A percentile compares a stretch with the other conserved stretches of the same genome.
Evolutionary conservation across 1,140 invertebrate genomes (phyloP).

Genomic region (Argopecten irradians): DNA sequence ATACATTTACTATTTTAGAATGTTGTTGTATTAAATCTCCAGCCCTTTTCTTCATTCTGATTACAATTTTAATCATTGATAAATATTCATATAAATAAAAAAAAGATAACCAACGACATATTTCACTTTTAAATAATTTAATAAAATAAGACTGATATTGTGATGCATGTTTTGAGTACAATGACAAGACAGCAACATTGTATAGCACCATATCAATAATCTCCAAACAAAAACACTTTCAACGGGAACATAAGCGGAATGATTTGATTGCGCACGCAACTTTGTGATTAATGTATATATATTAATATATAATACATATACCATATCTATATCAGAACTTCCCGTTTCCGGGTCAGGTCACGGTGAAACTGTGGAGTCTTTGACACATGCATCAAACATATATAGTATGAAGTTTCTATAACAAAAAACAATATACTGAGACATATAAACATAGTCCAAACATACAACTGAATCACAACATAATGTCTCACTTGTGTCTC

Average conservation of each 20-base stretch:
- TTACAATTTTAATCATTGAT: not conserved
- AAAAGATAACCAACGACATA: not conserved
- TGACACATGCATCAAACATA: not conserved
- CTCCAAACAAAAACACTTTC: not conserved
- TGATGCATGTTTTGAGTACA: not conserved
- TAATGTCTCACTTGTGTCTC: not conserved
- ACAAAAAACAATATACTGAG: constrained; percentile 13
- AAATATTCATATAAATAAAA: not conserved
- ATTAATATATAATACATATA: not conserved
- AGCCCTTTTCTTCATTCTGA: not conserved
- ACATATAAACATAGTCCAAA: not conserved
- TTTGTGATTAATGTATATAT: not conserved
- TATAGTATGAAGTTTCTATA: constrained; percentile 23
- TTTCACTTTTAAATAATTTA: constrained; percentile 18
- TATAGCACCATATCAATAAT: constrained; percentile 16
- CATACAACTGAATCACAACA: not conserved
- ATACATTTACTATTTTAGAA: too few relatives aligned
- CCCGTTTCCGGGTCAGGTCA: constrained; percentile 1
- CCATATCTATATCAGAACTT: not conserved
- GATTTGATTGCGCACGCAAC: constrained; percentile 5
- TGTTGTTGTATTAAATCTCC: too few relatives aligned
- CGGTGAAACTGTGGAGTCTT: not conserved
- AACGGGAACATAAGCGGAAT: not conserved
- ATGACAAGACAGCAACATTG: constrained; percentile 9
- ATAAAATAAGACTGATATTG: constrained; percentile 12